Evolutionary conservation across 1,140 invertebrate species (phyloP).

Genomic region (Sipha flava): DNA sequence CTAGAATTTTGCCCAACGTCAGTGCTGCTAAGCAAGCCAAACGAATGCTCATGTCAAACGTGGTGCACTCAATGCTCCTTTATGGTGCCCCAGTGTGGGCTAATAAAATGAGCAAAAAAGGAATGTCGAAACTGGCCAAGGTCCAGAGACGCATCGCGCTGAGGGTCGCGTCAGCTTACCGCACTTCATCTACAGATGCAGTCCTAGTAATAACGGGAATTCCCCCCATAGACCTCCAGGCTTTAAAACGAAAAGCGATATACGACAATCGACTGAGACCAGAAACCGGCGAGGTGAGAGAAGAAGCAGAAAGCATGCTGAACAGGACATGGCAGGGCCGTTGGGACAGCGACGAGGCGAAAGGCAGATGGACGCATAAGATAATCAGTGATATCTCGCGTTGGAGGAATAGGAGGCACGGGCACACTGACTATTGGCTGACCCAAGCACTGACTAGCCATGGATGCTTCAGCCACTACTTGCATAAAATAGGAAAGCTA

Average conservation of each 20-base stretch:
- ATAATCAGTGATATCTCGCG: not conserved
- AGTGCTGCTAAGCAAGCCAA: not conserved
- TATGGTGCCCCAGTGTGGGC: not conserved
- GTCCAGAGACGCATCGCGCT: not conserved
- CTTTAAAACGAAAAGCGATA: not conserved
- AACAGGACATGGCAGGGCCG: not conserved
- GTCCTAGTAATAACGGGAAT: not conserved
- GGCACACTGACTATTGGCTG: not conserved
- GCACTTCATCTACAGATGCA: not conserved
- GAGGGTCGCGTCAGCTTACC: not conserved
- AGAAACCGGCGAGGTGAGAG: not conserved
- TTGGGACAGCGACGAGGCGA: not conserved
- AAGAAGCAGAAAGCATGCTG: not conserved
- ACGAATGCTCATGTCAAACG: not conserved
- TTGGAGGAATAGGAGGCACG: not conserved
- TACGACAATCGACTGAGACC: not conserved
- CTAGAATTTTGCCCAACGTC: not conserved
- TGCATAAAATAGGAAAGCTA: not conserved
- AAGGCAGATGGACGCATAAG: not conserved
- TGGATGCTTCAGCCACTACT: not conserved
- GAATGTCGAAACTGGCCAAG: not conserved
- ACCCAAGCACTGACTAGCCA: not conserved
- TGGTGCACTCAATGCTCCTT: not conserved
- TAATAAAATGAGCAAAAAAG: not conserved
- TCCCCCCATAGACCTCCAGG: not conserved